A percentile compares a stretch with the other conserved stretches of the same genome.
Evolutionary conservation across 2,113 vertebrate species (phyloP).

Genomic region (Scophthalmus maximus): DNA sequence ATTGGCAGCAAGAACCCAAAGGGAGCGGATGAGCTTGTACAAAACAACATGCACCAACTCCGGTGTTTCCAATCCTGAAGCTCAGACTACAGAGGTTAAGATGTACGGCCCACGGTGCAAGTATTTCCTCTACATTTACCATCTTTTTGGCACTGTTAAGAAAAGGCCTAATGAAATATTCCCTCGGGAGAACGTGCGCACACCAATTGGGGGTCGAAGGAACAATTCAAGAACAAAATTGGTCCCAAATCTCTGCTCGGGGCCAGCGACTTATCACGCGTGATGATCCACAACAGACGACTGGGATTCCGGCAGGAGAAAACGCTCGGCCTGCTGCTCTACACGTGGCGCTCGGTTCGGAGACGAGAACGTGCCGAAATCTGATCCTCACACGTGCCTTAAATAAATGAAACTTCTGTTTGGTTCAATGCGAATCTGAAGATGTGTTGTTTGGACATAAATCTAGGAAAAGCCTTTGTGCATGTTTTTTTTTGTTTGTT

Average conservation of each 20-base stretch:
- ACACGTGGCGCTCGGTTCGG: slow-evolving; percentile 23
- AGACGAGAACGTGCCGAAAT: slow-evolving; percentile 26
- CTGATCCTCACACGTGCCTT: slow-evolving; percentile 40
- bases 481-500: not conserved
- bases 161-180: not conserved
- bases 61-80: not conserved
- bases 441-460: not conserved
- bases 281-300: slow-evolving; percentile 27
- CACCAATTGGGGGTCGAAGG: not conserved
- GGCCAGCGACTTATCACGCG: slow-evolving; percentile 13
- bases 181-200: not conserved
- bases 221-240: slow-evolving; percentile 6
- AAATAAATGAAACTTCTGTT: not conserved
- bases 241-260: slow-evolving; percentile 14
- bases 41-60: slow-evolving; percentile 6
- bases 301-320: slow-evolving; percentile 31
- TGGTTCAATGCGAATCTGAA: not conserved
- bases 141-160: too few relatives aligned
- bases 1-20: slow-evolving; percentile 22
- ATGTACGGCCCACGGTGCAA: not conserved
- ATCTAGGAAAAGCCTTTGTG: not conserved
- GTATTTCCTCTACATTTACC: not conserved
- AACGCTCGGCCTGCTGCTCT: slow-evolving; percentile 50
- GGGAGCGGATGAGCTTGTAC: slow-evolving; percentile 15
- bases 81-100: slow-evolving; percentile 8